These are phyloP conservation scores for Tetragonisca angustula DNA, from an alignment of 2,888 invertebrate species.

Conservation along the genomic window DNA sequence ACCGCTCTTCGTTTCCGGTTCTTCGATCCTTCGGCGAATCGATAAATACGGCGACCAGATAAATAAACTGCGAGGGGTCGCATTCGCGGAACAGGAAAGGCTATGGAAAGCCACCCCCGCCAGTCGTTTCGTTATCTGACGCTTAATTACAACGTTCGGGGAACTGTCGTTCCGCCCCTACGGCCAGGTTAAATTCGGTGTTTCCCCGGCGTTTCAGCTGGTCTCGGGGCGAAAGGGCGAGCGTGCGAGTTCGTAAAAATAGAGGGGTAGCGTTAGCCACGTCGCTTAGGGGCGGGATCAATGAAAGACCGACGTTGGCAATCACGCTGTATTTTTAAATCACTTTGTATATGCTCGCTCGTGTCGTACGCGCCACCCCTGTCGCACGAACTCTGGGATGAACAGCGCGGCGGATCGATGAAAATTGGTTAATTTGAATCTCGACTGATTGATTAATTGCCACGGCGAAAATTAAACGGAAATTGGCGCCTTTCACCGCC, in stretches of 20 bases:
- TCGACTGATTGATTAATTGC: too few relatives aligned
- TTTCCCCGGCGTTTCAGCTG: neutral
- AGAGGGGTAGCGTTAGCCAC: neutral
- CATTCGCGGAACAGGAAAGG: neutral
- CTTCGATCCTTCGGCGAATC: conserved; percentile 20
- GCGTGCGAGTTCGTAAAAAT: conserved; percentile 7
- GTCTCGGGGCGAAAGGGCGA: neutral
- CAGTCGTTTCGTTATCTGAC: conserved; percentile 34
- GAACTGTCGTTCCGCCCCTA: conserved; percentile 21
- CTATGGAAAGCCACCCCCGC: conserved; percentile 9
- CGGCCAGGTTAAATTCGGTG: neutral
- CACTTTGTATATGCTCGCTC: neutral
- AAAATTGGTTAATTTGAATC: neutral
- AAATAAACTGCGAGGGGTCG: conserved; percentile 4
- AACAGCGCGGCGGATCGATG: too few relatives aligned
- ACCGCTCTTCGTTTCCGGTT: conserved; percentile 15
- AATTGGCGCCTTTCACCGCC: too few relatives aligned
- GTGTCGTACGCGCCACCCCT: too few relatives aligned
- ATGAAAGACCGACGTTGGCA: neutral
- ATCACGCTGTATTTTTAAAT: neutral
- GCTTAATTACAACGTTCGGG: conserved; percentile 34
- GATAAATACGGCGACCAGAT: conserved; percentile 23
- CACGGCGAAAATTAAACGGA: too few relatives aligned
- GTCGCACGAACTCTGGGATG: too few relatives aligned
- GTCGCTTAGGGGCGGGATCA: neutral